Evolutionary conservation across 2,888 invertebrate species (phyloP).

Genomic region (Sipunculus nudus): DNA sequence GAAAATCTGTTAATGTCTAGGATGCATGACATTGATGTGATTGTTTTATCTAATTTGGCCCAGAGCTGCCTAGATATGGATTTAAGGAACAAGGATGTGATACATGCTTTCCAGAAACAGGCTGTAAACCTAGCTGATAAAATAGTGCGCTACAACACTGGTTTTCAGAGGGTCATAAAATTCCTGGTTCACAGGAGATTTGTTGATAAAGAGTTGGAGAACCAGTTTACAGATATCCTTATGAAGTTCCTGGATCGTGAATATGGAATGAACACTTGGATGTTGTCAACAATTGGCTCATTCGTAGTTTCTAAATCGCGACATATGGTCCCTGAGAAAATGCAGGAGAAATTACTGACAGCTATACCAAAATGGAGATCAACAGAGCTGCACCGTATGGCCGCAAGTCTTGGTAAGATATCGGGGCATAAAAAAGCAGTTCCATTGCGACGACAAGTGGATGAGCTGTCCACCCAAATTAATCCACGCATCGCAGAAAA

Average conservation of each 20-base stretch:
- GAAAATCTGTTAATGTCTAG: constrained; percentile 9
- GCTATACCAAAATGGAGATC: constrained; percentile 11
- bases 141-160: constrained; percentile 9
- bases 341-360: constrained; percentile 1
- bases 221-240: background rate
- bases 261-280: background rate
- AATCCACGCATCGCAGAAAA: constrained; percentile 3
- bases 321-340: constrained; percentile 1
- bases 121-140: constrained; percentile 3
- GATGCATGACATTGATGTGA: constrained; percentile 9
- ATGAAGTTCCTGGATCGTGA: background rate
- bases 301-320: constrained; percentile 4
- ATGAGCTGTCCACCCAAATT: no score
- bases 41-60: constrained; percentile 20
- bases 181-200: background rate
- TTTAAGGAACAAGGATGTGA: constrained; percentile 13
- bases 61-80: constrained; percentile 13
- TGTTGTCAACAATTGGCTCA: background rate
- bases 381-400: constrained; percentile 10
- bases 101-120: constrained; percentile 10
- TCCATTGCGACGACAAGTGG: no score
- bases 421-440: no score
- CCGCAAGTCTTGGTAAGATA: constrained; percentile 8
- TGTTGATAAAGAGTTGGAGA: background rate
- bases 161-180: constrained; percentile 12